These are phyloP conservation scores for Lophius americanus DNA, from an alignment of 2,797 vertebrate genomes.

Conservation along the genomic window DNA sequence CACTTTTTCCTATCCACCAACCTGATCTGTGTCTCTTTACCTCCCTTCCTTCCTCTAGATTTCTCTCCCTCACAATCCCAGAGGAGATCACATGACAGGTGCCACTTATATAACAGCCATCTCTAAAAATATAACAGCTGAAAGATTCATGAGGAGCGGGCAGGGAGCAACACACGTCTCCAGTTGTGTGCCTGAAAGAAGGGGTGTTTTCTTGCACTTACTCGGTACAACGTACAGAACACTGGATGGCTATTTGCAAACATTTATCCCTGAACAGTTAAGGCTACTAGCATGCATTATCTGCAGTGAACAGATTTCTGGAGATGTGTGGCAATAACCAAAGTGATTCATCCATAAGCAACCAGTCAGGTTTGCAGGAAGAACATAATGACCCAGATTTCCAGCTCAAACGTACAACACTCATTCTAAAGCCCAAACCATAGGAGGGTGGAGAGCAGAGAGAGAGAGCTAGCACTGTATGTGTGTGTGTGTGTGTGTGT, in stretches of 20 bases:
- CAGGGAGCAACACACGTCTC: constrained; percentile 46
- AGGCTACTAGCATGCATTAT: constrained; percentile 3
- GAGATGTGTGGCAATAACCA: constrained; percentile 19
- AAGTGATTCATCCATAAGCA: constrained; percentile 43
- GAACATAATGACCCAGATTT: constrained; percentile 72
- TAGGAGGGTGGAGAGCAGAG: constrained; percentile 25
- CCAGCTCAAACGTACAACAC: constrained; percentile 62
- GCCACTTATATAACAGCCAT: constrained; percentile 80
- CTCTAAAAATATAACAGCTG: constrained; percentile 81
- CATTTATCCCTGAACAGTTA: constrained; percentile 11
- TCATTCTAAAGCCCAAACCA: constrained; percentile 54
- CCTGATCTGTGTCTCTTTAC: constrained; percentile 30
- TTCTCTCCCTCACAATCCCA: constrained; percentile 59
- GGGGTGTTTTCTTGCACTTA: constrained; percentile 20
- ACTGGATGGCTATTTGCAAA: constrained; percentile 21
- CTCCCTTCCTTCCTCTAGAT: constrained; percentile 40
- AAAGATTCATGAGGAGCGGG: constrained; percentile 80
- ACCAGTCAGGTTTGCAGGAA: constrained; percentile 49
- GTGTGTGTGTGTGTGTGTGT: constrained; percentile 5
- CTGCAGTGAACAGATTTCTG: constrained; percentile 11
- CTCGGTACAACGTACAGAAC: not conserved
- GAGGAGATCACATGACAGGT: constrained; percentile 83
- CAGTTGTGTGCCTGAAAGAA: constrained; percentile 45
- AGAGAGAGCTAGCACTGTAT: not conserved
- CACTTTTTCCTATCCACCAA: constrained; percentile 26